Conservation (phyloP, 2,888 invertebrate species). For the Watsonalla binaria region DNA sequence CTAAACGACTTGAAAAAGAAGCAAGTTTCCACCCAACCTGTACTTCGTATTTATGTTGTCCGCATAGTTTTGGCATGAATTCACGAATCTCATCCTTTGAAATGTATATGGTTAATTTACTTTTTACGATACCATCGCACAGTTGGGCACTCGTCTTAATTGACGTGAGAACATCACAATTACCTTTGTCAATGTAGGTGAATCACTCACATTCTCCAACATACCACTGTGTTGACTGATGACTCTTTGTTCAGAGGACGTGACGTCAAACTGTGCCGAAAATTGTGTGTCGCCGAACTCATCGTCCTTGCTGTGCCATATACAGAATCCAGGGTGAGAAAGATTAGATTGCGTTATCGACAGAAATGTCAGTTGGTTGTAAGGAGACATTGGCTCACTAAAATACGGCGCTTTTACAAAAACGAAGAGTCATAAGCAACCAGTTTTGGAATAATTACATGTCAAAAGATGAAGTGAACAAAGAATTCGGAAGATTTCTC, state of each 20-base stretch:
- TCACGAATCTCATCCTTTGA: not conserved
- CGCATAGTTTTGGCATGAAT: not conserved
- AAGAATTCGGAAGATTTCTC: not conserved
- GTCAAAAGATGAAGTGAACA: not conserved
- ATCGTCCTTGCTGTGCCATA: constrained; percentile 23
- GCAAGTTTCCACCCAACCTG: not conserved
- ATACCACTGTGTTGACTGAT: constrained; percentile 19
- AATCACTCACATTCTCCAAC: constrained; percentile 4
- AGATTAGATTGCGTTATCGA: not conserved
- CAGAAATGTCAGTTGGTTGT: not conserved
- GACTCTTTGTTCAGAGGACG: constrained; percentile 12
- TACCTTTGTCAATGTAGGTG: not conserved
- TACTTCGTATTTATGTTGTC: not conserved
- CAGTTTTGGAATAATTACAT: not conserved
- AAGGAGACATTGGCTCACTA: not conserved
- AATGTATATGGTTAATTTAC: not conserved
- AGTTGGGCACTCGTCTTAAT: not conserved
- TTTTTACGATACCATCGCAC: too few species aligned
- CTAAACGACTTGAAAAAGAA: not conserved
- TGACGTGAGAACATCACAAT: not conserved
- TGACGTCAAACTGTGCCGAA: constrained; percentile 23
- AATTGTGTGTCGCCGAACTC: constrained; percentile 20
- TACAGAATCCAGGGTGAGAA: constrained; percentile 7
- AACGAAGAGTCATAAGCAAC: not conserved
- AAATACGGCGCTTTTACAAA: not conserved